Evolutionary conservation across 1,140 invertebrate genomes (phyloP).

Genomic region (Drosophila equinoxialis): DNA sequence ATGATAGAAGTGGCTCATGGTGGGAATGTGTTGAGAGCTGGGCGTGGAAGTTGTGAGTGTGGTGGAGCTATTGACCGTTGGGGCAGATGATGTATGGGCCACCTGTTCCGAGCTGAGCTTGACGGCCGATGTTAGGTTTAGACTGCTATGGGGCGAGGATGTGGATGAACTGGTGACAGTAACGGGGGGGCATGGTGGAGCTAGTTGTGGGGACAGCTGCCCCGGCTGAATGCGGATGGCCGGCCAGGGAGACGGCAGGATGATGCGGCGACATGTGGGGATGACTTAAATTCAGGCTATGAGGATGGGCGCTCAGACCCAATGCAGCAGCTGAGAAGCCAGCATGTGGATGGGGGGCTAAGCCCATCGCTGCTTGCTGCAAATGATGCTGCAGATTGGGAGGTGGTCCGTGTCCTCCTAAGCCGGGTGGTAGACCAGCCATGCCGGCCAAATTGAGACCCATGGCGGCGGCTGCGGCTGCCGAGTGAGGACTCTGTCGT

Average conservation of each 20-base stretch:
- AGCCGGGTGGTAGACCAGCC: constrained; percentile 52
- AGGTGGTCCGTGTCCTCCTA: constrained; percentile 67
- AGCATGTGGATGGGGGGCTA: constrained; percentile 70
- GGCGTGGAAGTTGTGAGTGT: constrained; percentile 64
- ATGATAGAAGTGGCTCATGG: constrained; percentile 77
- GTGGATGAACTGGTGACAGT: constrained; percentile 47
- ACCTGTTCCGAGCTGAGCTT: constrained; percentile 46
- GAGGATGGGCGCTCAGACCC: constrained; percentile 70
- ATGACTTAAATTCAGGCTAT: constrained; percentile 77
- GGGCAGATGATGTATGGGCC: constrained; percentile 16
- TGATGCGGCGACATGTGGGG: constrained; percentile 81
- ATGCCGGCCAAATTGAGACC: constrained; percentile 74
- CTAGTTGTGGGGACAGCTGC: constrained; percentile 70
- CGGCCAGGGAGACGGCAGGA: constrained; percentile 50
- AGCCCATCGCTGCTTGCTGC: constrained; percentile 70
- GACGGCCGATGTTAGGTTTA: constrained; percentile 62
- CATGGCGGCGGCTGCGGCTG: constrained; percentile 58
- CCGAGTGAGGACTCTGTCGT: constrained; percentile 64
- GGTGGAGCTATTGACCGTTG: constrained; percentile 27
- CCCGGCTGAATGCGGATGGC: constrained; percentile 37
- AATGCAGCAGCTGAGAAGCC: constrained; percentile 73
- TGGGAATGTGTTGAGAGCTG: constrained; percentile 76
- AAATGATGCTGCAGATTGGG: constrained; percentile 76
- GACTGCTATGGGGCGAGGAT: constrained; percentile 69
- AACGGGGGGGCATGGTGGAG: constrained; percentile 51